phyloP scores from a whole-genome alignment of 2,113 vertebrate species.

The Charadrius vociferus region DNA sequence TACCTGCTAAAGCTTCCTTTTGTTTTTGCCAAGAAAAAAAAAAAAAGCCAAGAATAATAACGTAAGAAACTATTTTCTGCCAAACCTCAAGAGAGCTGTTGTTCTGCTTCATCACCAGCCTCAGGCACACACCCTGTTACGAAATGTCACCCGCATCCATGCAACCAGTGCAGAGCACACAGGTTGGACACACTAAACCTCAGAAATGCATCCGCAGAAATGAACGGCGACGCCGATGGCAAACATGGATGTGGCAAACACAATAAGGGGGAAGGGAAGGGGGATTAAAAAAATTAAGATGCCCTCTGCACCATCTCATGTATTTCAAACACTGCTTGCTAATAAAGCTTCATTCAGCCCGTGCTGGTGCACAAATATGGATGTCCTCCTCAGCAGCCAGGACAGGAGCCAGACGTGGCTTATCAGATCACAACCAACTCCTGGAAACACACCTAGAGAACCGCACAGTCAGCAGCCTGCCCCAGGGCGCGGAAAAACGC shows the following conservation, averaged over 20 bases:
- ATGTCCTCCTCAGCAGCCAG: background rate
- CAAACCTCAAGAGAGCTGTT: conserved; percentile 17
- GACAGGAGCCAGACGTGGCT: background rate
- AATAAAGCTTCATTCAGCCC: background rate
- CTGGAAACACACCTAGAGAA: background rate
- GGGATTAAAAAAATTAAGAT: background rate
- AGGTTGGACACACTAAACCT: background rate
- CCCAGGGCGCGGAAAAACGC: background rate
- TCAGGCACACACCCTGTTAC: background rate
- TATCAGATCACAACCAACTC: background rate
- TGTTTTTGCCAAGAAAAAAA: background rate
- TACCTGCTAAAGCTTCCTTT: conserved; percentile 46
- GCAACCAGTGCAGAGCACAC: accelerated
- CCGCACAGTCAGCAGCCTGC: background rate
- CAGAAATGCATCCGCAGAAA: background rate
- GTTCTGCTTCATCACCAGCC: background rate
- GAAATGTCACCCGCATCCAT: accelerated
- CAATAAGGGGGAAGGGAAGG: accelerated
- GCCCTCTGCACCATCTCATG: background rate
- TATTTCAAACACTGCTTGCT: background rate
- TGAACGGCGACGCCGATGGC: accelerated
- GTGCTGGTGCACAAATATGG: background rate
- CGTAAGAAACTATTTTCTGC: background rate
- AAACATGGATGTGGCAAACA: background rate
- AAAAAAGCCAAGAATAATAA: background rate